Conservation (phyloP, 1,140 invertebrate species). For the Propsilocerus akamusi region DNA sequence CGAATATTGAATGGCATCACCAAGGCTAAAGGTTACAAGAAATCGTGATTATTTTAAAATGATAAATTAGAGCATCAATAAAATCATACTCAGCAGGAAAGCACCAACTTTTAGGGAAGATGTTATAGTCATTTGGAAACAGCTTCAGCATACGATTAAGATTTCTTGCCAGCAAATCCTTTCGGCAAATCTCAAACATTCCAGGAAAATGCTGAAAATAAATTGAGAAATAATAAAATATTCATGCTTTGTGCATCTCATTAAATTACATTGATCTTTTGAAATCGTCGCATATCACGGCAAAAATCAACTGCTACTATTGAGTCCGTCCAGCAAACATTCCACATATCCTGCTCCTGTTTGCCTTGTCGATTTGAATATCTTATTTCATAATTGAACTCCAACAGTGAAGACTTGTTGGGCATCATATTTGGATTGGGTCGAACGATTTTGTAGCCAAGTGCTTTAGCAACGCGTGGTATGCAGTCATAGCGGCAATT, state of each 20-base stretch:
- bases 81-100: slow-evolving; percentile 63
- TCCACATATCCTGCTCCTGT: slow-evolving; percentile 60
- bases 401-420: neutral
- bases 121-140: slow-evolving; percentile 75
- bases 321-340: slow-evolving; percentile 75
- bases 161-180: slow-evolving; percentile 68
- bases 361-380: neutral
- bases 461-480: slow-evolving; percentile 41
- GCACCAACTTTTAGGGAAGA: slow-evolving; percentile 88
- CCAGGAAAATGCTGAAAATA: slow-evolving; percentile 55
- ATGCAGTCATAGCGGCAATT: slow-evolving; percentile 60
- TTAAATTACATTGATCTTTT: slow-evolving; percentile 52
- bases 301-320: slow-evolving; percentile 63
- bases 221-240: neutral
- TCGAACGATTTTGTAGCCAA: slow-evolving; percentile 59
- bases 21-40: slow-evolving; percentile 26
- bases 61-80: neutral
- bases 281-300: slow-evolving; percentile 77
- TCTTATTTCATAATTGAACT: neutral
- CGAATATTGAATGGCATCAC: slow-evolving; percentile 40
- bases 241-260: neutral
- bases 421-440: neutral
- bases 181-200: slow-evolving; percentile 76
- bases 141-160: slow-evolving; percentile 69
- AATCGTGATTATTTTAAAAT: neutral